Evolutionary conservation across 2,888 invertebrate genomes (phyloP).

Genomic region (Amaurobius ferox): DNA sequence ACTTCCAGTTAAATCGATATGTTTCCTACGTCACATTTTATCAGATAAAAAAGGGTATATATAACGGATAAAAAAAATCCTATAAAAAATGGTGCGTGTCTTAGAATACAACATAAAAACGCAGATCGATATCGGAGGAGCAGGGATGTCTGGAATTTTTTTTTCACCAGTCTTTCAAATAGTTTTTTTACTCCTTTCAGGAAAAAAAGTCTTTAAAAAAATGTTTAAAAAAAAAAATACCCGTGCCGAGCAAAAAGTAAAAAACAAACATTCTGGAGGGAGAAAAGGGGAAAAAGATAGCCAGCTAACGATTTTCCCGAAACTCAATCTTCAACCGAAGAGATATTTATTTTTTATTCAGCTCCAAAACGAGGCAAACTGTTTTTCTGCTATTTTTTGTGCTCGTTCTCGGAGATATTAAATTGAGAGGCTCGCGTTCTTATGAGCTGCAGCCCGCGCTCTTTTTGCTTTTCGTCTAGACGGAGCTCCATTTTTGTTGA

Average conservation of each 20-base stretch:
- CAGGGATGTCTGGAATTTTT: slow-evolving; percentile 24
- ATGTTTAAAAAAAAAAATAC: slow-evolving; percentile 13
- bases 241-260: slow-evolving; percentile 3
- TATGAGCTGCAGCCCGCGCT: slow-evolving; percentile 33
- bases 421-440: slow-evolving; percentile 43
- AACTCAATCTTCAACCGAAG: slow-evolving; percentile 50
- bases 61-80: background rate
- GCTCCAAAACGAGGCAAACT: background rate
- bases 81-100: slow-evolving; percentile 21
- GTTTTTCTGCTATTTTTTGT: slow-evolving; percentile 20
- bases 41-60: background rate
- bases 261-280: slow-evolving; percentile 20
- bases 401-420: slow-evolving; percentile 25
- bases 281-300: background rate
- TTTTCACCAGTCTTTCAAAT: slow-evolving; percentile 23
- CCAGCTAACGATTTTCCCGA: slow-evolving; percentile 43
- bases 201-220: slow-evolving; percentile 5
- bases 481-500: slow-evolving; percentile 41
- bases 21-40: background rate
- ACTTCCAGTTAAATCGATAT: background rate
- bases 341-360: background rate
- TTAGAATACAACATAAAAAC: slow-evolving; percentile 43
- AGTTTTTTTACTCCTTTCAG: slow-evolving; percentile 23
- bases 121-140: slow-evolving; percentile 46
- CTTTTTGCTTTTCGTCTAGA: slow-evolving; percentile 66